phyloP scores from a whole-genome alignment of 2,888 invertebrate genomes.

The Gisinianus flammeolus region DNA sequence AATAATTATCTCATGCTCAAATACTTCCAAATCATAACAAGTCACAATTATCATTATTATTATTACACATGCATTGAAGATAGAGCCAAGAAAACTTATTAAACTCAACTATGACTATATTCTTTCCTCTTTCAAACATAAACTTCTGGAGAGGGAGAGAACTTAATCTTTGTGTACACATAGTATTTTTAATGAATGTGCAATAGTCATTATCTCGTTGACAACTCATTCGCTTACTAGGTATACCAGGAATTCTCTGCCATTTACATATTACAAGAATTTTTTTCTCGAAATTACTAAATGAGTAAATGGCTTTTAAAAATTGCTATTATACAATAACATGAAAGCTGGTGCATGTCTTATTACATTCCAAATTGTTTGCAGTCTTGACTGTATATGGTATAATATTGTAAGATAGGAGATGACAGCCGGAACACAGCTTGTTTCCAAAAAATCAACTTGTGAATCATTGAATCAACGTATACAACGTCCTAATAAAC shows the following conservation, averaged over 20 bases:
- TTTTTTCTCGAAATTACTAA: not conserved
- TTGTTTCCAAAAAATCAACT: not conserved
- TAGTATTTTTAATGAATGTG: too few species aligned
- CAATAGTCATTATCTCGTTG: not conserved
- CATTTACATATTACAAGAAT: not conserved
- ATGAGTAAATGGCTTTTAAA: not conserved
- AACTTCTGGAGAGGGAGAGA: not conserved
- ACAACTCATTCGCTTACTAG: not conserved
- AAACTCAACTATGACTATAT: not conserved
- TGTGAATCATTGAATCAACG: not conserved
- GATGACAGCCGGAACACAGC: not conserved
- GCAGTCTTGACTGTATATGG: not conserved
- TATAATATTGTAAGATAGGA: not conserved
- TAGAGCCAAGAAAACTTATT: not conserved
- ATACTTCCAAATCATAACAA: not conserved
- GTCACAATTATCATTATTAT: not conserved
- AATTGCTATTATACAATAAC: not conserved
- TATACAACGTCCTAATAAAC: not conserved
- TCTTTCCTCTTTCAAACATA: not conserved
- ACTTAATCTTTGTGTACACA: not conserved
- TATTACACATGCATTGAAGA: not conserved
- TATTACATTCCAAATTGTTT: not conserved
- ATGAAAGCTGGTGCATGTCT: not conserved
- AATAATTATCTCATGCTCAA: slow-evolving; percentile 10
- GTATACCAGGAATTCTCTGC: not conserved